Percentiles rank a stretch among this genome's conserved stretches.
Evolutionary conservation across 64 coral and sea anemone species (phyloP).

Genomic region (Montipora efflorescens): DNA sequence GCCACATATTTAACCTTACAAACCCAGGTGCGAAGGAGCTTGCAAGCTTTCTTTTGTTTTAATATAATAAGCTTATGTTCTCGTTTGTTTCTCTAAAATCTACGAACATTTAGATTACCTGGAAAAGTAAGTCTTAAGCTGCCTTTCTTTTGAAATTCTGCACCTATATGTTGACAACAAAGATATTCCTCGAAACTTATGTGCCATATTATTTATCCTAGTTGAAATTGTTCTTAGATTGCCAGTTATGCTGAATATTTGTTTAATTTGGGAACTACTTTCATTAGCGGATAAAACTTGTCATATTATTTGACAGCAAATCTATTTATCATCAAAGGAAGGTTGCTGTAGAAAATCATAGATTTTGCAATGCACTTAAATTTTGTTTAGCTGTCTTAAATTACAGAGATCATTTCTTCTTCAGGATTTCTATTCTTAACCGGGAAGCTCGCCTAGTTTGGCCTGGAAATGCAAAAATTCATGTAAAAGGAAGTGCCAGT

Average conservation of each 20-base stretch:
- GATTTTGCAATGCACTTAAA: not conserved
- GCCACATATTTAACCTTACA: too few species aligned
- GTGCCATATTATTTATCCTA: too few species aligned
- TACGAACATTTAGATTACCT: not conserved
- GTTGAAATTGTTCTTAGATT: too few species aligned
- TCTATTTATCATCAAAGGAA: not conserved
- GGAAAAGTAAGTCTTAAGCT: constrained; percentile 54
- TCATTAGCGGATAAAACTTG: not conserved
- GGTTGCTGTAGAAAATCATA: not conserved
- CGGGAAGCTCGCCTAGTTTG: not conserved
- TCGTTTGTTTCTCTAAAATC: too few species aligned
- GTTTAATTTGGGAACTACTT: too few species aligned
- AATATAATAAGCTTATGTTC: too few species aligned
- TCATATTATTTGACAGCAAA: not conserved
- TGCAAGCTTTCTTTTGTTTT: too few species aligned
- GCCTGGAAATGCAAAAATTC: constrained; percentile 48
- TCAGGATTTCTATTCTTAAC: constrained; percentile 42
- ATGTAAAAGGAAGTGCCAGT: constrained; percentile 15
- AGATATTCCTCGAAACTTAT: too few species aligned
- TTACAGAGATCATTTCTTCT: not conserved
- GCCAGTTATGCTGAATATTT: too few species aligned
- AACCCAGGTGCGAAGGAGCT: too few species aligned
- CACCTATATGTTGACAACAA: too few species aligned
- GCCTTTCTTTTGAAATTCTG: too few species aligned
- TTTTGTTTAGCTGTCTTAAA: not conserved